A percentile compares a stretch with the other conserved stretches of the same genome.
Conservation (phyloP, 2,797 vertebrate species). For the Neomorphus geoffroyi region DNA sequence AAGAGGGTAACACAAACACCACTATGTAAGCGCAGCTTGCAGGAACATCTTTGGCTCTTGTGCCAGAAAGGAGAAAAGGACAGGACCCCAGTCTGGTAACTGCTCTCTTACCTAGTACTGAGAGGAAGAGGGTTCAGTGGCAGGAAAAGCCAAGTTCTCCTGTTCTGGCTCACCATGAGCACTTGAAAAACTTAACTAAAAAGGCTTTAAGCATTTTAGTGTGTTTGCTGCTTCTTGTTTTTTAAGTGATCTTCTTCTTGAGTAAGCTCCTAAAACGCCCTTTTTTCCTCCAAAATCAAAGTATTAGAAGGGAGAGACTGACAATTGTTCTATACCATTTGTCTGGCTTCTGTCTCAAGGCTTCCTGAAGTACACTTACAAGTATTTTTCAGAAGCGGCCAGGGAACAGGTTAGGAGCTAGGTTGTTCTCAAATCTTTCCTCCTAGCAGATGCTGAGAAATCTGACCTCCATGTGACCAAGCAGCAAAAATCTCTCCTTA, state of each 20-base stretch:
- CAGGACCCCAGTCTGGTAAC: background rate
- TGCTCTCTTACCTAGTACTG: background rate
- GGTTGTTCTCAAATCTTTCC: background rate
- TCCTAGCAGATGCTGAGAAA: background rate
- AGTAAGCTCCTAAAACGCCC: background rate
- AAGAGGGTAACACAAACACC: background rate
- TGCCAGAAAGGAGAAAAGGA: background rate
- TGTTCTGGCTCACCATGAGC: background rate
- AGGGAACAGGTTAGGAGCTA: background rate
- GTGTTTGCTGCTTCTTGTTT: background rate
- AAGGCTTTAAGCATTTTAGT: background rate
- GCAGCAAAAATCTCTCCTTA: background rate
- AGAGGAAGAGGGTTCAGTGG: background rate
- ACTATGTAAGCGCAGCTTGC: background rate
- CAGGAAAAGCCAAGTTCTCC: background rate
- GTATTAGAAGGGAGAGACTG: background rate
- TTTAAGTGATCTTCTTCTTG: background rate
- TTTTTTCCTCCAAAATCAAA: background rate
- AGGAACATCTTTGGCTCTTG: background rate
- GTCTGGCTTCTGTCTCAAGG: background rate
- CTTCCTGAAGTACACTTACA: background rate
- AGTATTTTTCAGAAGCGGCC: background rate
- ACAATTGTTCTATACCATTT: background rate
- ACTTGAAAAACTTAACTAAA: background rate
- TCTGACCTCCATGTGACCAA: background rate